Base-by-base conservation (phyloP, 2,888 invertebrate genomes). In the Dyspetes luteomarginatus region DNA sequence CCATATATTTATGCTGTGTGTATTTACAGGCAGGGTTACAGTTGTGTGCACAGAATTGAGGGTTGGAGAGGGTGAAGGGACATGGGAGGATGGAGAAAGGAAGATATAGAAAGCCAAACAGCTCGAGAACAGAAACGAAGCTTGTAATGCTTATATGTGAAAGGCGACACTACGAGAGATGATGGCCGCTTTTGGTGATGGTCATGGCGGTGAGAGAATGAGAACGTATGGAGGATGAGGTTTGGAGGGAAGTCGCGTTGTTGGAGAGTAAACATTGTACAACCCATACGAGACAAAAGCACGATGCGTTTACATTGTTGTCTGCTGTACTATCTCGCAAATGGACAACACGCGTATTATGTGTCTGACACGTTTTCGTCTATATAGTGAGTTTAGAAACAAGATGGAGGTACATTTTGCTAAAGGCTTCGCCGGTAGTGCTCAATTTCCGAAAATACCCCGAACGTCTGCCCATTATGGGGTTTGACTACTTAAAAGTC, bases 231-330 rank as follows among this genome's bases (percentile, higher is more conserved):
- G 67, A 69, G 64, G 36, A 74, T 52, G 74, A 52, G 69, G 45
- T 22, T 60, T 71, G 71, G 83, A 78, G 68, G n/a, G n/a, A n/a
- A 74, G 79, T 79, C 74, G 26, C 77, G 74, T 80, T 58, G 62
- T n/a, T n/a, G n/a, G n/a, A 69, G 69, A 36, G 48, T 58, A 74
- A 80, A 67, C 75, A 79, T 52, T 36, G 36, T 36, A 12, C 36
- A 36, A 12, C 45, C 19, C 30, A 41, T n/a, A 56, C 36, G 60
- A 52, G 62, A 67, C 71, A 76, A 76, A 80, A 76, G 71, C 75
- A 17, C 41, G 7, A 55, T 71, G 60, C 71, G 71, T 76, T 75
- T 76, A 71, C 71, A 71, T 43, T 67, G 55, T 36, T 52, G 22
- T 30, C 26, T 43, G 3, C 26, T n/a, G 12, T 12, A 24, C 30